A percentile compares a stretch with the other conserved stretches of the same genome.
These are phyloP conservation scores for Armadillidium nasatum DNA, from an alignment of 1,140 invertebrate species.

Conservation along the genomic window DNA sequence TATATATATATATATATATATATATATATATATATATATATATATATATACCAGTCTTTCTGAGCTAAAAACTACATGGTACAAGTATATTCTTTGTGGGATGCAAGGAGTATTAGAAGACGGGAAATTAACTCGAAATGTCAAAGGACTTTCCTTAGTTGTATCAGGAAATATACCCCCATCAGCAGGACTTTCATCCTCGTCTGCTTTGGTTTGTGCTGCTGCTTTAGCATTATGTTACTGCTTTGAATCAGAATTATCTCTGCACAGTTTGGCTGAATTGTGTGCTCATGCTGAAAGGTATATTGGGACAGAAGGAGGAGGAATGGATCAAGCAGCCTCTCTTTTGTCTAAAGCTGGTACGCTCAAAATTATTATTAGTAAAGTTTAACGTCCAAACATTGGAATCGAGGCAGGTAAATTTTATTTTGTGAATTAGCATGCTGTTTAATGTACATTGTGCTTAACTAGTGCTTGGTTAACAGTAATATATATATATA, in stretches of 20 bases:
- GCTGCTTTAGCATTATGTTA: slow-evolving; percentile 60
- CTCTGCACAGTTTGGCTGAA: slow-evolving; percentile 72
- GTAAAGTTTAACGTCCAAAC: slow-evolving; percentile 4
- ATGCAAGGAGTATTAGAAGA: slow-evolving; percentile 73
- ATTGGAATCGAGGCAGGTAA: background rate
- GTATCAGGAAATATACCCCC: slow-evolving; percentile 83
- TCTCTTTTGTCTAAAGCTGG: slow-evolving; percentile 84
- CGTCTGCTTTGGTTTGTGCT: slow-evolving; percentile 92
- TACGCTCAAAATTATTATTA: slow-evolving; percentile 46
- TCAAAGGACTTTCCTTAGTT: slow-evolving; percentile 63
- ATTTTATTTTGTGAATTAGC: background rate
- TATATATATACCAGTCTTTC: too few relatives aligned
- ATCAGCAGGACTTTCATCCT: slow-evolving; percentile 91
- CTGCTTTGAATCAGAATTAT: slow-evolving; percentile 50
- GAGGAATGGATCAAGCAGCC: slow-evolving; percentile 99
- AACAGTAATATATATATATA: background rate
- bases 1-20: too few relatives aligned
- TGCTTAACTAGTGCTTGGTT: too few relatives aligned
- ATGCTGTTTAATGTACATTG: slow-evolving; percentile 18
- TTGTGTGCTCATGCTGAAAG: slow-evolving; percentile 82
- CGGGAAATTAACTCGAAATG: slow-evolving; percentile 51
- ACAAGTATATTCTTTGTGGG: slow-evolving; percentile 92
- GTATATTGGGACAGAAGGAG: slow-evolving; percentile 91
- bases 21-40: too few relatives aligned
- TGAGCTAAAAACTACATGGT: slow-evolving; percentile 60